Percentiles rank a stretch among this genome's conserved stretches.
phyloP scores from a whole-genome alignment of 2,888 invertebrate genomes.

The Elmis aenea region DNA sequence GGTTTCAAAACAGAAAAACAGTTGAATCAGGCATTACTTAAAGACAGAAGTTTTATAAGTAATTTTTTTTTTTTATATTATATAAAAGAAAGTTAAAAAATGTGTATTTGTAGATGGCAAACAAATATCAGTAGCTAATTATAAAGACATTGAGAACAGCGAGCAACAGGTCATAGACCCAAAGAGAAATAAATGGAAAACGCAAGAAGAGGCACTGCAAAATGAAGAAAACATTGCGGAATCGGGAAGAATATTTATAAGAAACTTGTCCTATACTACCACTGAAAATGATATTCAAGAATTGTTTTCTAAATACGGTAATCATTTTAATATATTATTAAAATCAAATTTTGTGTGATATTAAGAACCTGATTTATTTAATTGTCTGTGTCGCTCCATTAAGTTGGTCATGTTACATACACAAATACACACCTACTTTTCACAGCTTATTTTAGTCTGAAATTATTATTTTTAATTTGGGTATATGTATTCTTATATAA shows the following conservation, averaged over 20 bases:
- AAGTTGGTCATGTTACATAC: too few species aligned
- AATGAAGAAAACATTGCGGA: constrained; percentile 78
- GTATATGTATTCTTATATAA: too few species aligned
- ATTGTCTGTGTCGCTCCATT: too few species aligned
- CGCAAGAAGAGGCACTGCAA: constrained; percentile 58
- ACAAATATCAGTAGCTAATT: constrained; percentile 54
- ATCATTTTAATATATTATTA: constrained; percentile 14
- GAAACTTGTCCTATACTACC: constrained; percentile 83
- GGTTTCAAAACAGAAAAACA: constrained; percentile 81
- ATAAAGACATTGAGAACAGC: constrained; percentile 46
- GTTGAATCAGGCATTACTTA: constrained; percentile 71
- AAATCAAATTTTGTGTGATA: not conserved
- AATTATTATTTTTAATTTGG: too few species aligned
- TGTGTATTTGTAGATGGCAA: too few species aligned
- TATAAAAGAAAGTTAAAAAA: not conserved
- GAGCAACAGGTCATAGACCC: constrained; percentile 33
- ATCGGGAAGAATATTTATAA: constrained; percentile 87
- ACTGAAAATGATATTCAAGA: constrained; percentile 80
- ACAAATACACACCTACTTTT: too few species aligned
- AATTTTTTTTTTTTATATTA: constrained; percentile 19
- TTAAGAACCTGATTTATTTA: too few species aligned
- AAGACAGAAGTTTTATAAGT: constrained; percentile 84
- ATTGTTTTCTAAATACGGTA: constrained; percentile 81
- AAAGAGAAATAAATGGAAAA: constrained; percentile 53
- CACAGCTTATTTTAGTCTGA: too few species aligned